Base-by-base conservation (phyloP, 2,113 vertebrate species). In the Casuarius casuarius region DNA sequence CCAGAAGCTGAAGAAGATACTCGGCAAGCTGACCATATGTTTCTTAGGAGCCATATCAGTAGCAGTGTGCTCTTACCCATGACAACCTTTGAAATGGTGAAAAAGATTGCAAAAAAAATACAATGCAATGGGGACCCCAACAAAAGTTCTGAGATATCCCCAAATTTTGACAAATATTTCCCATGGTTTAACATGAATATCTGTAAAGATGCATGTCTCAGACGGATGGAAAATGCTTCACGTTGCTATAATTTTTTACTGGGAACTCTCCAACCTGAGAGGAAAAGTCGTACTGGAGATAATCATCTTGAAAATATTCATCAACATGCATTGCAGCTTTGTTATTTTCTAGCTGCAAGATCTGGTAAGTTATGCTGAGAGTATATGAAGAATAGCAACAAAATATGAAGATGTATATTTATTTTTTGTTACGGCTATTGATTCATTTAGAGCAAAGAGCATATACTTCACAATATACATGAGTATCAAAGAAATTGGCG, bases 311-410 rank as follows among this genome's bases (percentile, higher is more conserved):
- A 80, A 38, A 4, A 54, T 10, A 15, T 74, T 35, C 73, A 90
- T 72, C 38, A 3, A 9, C 78, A 80, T 51, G 78, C 87, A 7
- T 28, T 96, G 65, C 90, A 94, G 56, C 70, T 90, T 75, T 94
- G 83, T 54, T 92, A 48, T 67, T 83, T 96, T 87, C 63, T 94
- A 87, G 95, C 83, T 42, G 63, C 87, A 81, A 90, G 90, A 85
- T 85, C 92, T 76, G 87, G 87, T 92, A 91, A 91, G 91, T 88
- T 81, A 52, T 10, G 25, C 20, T 52, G 61, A 62, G 3, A 84
- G 18, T 62, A 17, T 23, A 58, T 67, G 46, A 92, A 73, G 15
- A 81, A 28, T 48, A 76, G 25, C 29, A 89, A 51, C 33, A 17
- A 35, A 31, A 59, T 65, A 59, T 33, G 31, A 88, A 54, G 21